Evolutionary conservation across 2,888 invertebrate species (phyloP), one percentile per base, ranked within the genome.

Genomic region (Hermaeophaga mercurialis): DNA sequence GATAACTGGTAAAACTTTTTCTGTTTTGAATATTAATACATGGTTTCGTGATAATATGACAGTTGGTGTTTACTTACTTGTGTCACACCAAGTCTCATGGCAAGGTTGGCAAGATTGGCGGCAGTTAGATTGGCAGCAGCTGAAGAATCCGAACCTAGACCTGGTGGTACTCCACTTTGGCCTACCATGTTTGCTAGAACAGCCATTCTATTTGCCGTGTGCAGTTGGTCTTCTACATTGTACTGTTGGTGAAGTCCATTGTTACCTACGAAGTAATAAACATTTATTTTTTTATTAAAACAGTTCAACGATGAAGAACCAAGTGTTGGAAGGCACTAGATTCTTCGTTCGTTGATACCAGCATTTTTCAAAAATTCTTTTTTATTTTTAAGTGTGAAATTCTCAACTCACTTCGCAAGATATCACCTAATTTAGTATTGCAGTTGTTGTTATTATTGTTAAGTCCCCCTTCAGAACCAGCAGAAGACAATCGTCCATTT

Each of bases 401-500:
- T 33, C 17, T 45, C 18, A 44, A 70, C 76, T 73, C 67, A 77
- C 78, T 78, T 75, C 80, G 67, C 59, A 80, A 69, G 49, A 79
- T 78, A 70, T 80, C 80, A 67, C 79, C 80, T 58, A 80, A 70
- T 72, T 80, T 80, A 47, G 84, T 83, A 72, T 83, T 84, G 72
- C 85, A 85, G 72, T 85, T 86, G 71, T 82, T 85, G 72, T 84
- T 85, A 72, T 89, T 90, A 72, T 88, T 85, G 68, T 87, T 85
- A 41, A 89, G 77, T 74, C 86, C 87, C 58, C 86, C 84, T 80
- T 91, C 90, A 12, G 90, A 90, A 14, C 89, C 88, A 22, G 90
- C 88, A 15, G 91, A 90, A 6, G 91, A 90, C 3, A 91, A 80
- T 53, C 90, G 83, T 48, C 90, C 91, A 70, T 90, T 91, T 62